Conservation (phyloP, 2,113 vertebrate species). For the Pseudorhombus dupliciocellatus region DNA sequence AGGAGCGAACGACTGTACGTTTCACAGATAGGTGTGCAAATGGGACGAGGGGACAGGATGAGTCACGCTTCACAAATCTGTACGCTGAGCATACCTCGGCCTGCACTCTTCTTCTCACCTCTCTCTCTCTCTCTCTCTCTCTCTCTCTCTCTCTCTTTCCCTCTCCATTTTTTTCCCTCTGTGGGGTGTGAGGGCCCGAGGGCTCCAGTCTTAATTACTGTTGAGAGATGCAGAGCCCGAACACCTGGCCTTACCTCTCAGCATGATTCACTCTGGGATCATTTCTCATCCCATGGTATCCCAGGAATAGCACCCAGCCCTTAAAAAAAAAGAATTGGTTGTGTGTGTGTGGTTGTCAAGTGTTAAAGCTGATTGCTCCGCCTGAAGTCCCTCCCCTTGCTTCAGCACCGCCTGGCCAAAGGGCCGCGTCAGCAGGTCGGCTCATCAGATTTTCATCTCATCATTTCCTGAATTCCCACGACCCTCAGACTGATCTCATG, state of each 20-base stretch:
- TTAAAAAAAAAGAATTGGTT: slow-evolving; percentile 4
- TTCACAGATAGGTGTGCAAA: slow-evolving; percentile 39
- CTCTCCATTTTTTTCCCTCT: slow-evolving; percentile 25
- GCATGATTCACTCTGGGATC: slow-evolving; percentile 46
- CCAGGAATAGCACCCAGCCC: slow-evolving; percentile 17
- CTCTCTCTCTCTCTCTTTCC: neutral
- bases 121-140: neutral
- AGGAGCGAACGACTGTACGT: slow-evolving; percentile 22
- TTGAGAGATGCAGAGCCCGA: slow-evolving; percentile 56
- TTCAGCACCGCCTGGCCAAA: slow-evolving; percentile 14
- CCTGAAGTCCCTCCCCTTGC: slow-evolving; percentile 13
- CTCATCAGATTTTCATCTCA: neutral
- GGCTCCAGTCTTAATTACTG: slow-evolving; percentile 73
- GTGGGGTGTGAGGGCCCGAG: slow-evolving; percentile 48
- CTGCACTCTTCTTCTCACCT: slow-evolving; percentile 1
- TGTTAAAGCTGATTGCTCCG: slow-evolving; percentile 30
- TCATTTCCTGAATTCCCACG: neutral
- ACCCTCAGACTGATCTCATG: neutral
- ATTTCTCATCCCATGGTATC: slow-evolving; percentile 40
- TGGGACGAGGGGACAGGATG: slow-evolving; percentile 36
- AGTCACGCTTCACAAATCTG: slow-evolving; percentile 45
- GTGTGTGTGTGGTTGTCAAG: slow-evolving; percentile 22
- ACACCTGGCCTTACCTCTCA: slow-evolving; percentile 67
- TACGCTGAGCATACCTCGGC: slow-evolving; percentile 17
- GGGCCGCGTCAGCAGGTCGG: neutral